Conservation (phyloP, 1,140 invertebrate genomes). For the Drosophila bocki region DNA sequence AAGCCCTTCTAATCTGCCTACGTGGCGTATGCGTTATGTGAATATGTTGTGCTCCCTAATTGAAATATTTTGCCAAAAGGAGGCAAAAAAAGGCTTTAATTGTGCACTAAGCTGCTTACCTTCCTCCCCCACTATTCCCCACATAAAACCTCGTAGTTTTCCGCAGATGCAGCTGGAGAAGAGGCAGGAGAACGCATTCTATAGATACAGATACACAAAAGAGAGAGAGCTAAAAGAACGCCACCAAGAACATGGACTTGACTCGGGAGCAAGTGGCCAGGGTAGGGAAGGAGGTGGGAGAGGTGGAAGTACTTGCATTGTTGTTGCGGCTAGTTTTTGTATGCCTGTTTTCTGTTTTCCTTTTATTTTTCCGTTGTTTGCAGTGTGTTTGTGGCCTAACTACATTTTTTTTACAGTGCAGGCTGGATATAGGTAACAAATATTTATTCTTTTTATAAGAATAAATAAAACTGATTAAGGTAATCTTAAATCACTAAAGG, state of each 20-base stretch:
- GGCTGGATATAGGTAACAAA: background rate
- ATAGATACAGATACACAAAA: conserved; percentile 65
- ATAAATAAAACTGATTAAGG: background rate
- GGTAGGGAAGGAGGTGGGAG: background rate
- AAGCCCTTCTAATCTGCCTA: conserved; percentile 18
- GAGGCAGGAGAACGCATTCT: conserved; percentile 45
- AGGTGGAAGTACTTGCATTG: conserved; percentile 44
- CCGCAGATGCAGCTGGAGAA: conserved; percentile 17
- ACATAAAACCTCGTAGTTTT: conserved; percentile 1
- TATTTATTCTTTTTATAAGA: background rate
- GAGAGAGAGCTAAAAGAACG: conserved; percentile 27
- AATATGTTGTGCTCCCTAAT: conserved; percentile 35
- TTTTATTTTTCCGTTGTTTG: background rate
- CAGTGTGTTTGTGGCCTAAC: conserved; percentile 1
- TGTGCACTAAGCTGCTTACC: conserved; percentile 55
- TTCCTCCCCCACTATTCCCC: background rate
- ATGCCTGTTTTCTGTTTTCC: conserved; percentile 6
- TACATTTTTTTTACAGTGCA: conserved; percentile 4
- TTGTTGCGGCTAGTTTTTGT: conserved; percentile 49
- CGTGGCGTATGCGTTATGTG: conserved; percentile 52
- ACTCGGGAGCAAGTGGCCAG: conserved; percentile 38
- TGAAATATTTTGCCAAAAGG: conserved; percentile 49
- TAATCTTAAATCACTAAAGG: background rate
- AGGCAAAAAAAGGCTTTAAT: conserved; percentile 38
- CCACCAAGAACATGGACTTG: conserved; percentile 57